A percentile compares a stretch with the other conserved stretches of the same genome.
Evolutionary conservation across 2,888 invertebrate species (phyloP).

Genomic region (Incurvaria masculella): DNA sequence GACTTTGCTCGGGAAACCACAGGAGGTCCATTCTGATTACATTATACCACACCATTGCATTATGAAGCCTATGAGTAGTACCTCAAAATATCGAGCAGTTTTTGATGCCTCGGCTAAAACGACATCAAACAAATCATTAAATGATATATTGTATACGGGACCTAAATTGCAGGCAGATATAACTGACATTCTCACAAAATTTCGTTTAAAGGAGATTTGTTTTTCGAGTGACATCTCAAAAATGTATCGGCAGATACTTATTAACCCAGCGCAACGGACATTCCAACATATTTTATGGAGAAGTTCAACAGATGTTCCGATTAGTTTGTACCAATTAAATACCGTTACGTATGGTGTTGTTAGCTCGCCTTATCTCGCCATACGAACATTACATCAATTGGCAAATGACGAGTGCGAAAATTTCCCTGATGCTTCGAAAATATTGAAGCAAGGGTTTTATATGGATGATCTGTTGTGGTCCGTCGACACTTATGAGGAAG

Average conservation of each 20-base stretch:
- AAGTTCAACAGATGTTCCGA: not conserved
- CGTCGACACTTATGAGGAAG: not conserved
- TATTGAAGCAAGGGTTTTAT: not conserved
- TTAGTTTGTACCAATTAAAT: conserved; percentile 3
- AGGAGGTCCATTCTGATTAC: not conserved
- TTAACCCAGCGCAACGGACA: not conserved
- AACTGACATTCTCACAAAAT: not conserved
- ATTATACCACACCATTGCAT: not conserved
- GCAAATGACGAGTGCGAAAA: conserved; percentile 2
- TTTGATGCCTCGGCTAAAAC: conserved; percentile 5
- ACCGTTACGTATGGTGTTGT: conserved; percentile 7
- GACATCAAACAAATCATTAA: not conserved
- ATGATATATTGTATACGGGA: conserved; percentile 7
- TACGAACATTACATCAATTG: conserved; percentile 5
- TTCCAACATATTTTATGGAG: conserved; percentile 6
- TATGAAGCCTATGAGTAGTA: not conserved
- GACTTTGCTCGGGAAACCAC: not conserved
- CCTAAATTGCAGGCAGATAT: conserved; percentile 7
- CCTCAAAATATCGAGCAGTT: not conserved
- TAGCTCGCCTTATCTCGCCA: conserved; percentile 4
- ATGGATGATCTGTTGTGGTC: conserved; percentile 4
- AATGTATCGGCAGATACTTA: conserved; percentile 6
- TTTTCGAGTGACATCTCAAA: conserved; percentile 4
- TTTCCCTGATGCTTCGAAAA: not conserved
- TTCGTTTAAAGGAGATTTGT: not conserved